Evolutionary conservation across 2,888 invertebrate genomes (phyloP).

Genomic region (Venusia cambrica): DNA sequence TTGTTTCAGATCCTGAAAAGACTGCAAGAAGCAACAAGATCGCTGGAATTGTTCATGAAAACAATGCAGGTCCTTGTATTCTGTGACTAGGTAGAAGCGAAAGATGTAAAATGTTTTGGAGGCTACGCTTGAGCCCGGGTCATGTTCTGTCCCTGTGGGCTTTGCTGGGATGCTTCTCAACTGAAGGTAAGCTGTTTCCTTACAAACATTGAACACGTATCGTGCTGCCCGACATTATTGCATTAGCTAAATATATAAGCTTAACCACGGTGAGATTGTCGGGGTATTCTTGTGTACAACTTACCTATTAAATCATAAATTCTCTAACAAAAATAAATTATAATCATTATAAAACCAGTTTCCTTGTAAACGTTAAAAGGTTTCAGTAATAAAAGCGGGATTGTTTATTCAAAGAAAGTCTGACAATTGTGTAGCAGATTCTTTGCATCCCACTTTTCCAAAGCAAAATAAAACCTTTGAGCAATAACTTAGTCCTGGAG

Average conservation of each 20-base stretch:
- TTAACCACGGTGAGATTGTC: too few relatives aligned
- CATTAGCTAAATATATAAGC: too few relatives aligned
- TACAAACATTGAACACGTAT: too few relatives aligned
- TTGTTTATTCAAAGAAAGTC: slow-evolving; percentile 14
- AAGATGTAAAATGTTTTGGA: slow-evolving; percentile 24
- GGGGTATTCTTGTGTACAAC: too few relatives aligned
- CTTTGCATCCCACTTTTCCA: slow-evolving; percentile 11
- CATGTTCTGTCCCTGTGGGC: slow-evolving; percentile 18
- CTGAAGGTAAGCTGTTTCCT: slow-evolving; percentile 11
- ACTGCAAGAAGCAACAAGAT: not conserved
- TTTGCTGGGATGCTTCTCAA: slow-evolving; percentile 14
- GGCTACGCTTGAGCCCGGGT: slow-evolving; percentile 15
- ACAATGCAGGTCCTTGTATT: slow-evolving; percentile 9
- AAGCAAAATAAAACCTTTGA: slow-evolving; percentile 14
- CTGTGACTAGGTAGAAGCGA: slow-evolving; percentile 11
- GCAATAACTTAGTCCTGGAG: slow-evolving; percentile 10
- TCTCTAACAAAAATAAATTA: too few relatives aligned
- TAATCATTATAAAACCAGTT: slow-evolving; percentile 1
- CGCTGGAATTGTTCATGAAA: slow-evolving; percentile 4
- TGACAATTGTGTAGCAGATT: slow-evolving; percentile 9
- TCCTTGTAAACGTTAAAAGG: slow-evolving; percentile 1
- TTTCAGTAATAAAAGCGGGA: slow-evolving; percentile 5
- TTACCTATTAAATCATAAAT: too few relatives aligned
- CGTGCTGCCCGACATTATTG: too few relatives aligned
- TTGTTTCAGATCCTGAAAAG: slow-evolving; percentile 19